Evolutionary conservation across 2,888 invertebrate species (phyloP).

Genomic region (Cheilosia vernalis): DNA sequence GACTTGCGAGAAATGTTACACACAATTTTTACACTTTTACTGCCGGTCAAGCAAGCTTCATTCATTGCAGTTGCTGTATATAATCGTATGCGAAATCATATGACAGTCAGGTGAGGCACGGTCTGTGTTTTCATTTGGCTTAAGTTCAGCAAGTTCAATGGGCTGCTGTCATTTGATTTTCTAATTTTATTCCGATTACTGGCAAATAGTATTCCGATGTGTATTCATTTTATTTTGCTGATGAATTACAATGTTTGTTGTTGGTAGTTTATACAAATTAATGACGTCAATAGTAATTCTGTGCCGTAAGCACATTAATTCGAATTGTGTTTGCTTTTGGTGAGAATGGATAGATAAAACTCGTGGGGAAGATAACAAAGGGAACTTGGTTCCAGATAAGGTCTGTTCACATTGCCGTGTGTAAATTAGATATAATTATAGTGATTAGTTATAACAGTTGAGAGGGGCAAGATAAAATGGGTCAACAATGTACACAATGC

Average conservation of each 20-base stretch:
- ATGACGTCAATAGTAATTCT: neutral
- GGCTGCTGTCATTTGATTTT: constrained; percentile 16
- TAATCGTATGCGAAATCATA: neutral
- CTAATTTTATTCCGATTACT: constrained; percentile 14
- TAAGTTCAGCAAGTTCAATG: constrained; percentile 35
- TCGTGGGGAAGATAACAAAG: neutral
- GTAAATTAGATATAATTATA: too few species aligned
- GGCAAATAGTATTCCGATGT: neutral
- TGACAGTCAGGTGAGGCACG: neutral
- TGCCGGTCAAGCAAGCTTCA: constrained; percentile 13
- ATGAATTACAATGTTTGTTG: neutral
- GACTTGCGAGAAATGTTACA: neutral
- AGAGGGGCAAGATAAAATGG: too few species aligned
- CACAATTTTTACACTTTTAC: neutral
- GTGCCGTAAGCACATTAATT: neutral
- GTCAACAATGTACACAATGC: too few species aligned
- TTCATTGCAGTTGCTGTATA: neutral
- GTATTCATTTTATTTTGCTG: neutral
- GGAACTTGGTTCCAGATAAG: too few species aligned
- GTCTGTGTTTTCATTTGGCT: neutral
- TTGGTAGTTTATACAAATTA: neutral
- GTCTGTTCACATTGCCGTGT: too few species aligned
- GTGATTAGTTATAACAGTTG: too few species aligned
- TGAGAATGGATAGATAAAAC: neutral
- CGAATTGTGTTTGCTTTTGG: neutral